Base-by-base conservation (phyloP, 2,797 vertebrate genomes). In the Loris lydekkerianus region DNA sequence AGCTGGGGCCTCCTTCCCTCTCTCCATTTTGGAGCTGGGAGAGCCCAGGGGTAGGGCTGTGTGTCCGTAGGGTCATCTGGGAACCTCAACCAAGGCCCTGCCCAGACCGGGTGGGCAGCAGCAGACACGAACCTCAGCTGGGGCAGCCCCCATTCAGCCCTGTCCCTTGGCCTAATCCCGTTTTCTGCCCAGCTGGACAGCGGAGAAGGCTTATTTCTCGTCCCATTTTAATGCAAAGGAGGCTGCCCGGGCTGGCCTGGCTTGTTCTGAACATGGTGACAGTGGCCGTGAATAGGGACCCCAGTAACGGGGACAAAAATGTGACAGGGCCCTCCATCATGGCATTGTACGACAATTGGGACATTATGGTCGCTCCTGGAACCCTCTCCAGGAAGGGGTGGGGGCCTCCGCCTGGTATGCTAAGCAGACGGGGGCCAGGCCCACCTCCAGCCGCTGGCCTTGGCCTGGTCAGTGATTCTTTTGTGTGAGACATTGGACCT, bases 181-280 rank as follows among this genome's bases (percentile, higher is more conserved):
- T 99, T 99, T 99, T 99, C 98, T 98, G 98, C 98, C 98, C 99
- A 99, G 98, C 98, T 99, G 99, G 98, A 98, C 98, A 98, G 97
- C 96, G 98, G 98, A 98, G 99, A 98, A 99, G 98, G 98, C 99
- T 99, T 99, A 97, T 98, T 99, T 99, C 96, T 98, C 98, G 98
- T 98, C 99, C 99, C 99, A 99, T 99, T 99, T 99, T 99, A 99
- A 99, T 99, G 99, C 99, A 99, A 99, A 99, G 98, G 98, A 99
- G 99, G 98, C 98, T 98, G 98, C 98, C 99, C 98, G 98, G 98
- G 98, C 98, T 98, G 98, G 98, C 98, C 98, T 98, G 98, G 98
- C 99, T 99, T 98, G 98, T 98, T 98, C 95, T 98, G 97, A 98
- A 98, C 97, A 97, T 98, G 96, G 98, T 98, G 99, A 99, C 98